phyloP scores from a whole-genome alignment of 2,888 invertebrate species.

The Lasioglossum lativentre region DNA sequence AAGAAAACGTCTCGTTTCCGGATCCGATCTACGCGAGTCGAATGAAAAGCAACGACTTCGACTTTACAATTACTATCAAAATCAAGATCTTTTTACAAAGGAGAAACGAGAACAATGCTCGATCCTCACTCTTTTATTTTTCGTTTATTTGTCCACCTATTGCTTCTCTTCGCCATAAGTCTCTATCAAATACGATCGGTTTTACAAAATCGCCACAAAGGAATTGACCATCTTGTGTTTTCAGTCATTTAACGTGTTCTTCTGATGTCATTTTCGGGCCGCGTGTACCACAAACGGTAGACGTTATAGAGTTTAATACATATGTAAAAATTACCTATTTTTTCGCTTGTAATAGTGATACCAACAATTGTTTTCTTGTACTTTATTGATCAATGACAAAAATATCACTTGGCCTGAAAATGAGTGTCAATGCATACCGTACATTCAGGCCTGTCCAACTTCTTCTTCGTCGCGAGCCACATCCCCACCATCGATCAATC shows the following conservation, averaged over 20 bases:
- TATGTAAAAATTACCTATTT: constrained; percentile 2
- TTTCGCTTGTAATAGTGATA: not conserved
- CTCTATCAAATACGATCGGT: not conserved
- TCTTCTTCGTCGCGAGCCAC: too few species aligned
- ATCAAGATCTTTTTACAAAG: not conserved
- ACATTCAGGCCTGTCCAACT: too few species aligned
- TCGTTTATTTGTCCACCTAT: not conserved
- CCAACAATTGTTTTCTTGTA: constrained; percentile 1
- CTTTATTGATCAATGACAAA: not conserved
- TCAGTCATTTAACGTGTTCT: not conserved
- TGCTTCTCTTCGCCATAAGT: not conserved
- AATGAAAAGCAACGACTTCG: not conserved
- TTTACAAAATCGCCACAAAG: not conserved
- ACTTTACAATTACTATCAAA: not conserved
- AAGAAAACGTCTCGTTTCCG: constrained; percentile 18
- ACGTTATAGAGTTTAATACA: constrained; percentile 2
- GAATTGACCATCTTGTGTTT: not conserved
- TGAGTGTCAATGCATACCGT: not conserved
- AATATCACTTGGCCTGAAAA: constrained; percentile 5
- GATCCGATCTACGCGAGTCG: too few species aligned
- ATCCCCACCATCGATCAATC: too few species aligned
- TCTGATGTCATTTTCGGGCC: not conserved
- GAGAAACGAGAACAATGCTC: not conserved
- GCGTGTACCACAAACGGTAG: not conserved
- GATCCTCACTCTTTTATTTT: not conserved